Evolutionary conservation across 2,797 vertebrate species (phyloP).

Genomic region (Mormyrops boulengeri): DNA sequence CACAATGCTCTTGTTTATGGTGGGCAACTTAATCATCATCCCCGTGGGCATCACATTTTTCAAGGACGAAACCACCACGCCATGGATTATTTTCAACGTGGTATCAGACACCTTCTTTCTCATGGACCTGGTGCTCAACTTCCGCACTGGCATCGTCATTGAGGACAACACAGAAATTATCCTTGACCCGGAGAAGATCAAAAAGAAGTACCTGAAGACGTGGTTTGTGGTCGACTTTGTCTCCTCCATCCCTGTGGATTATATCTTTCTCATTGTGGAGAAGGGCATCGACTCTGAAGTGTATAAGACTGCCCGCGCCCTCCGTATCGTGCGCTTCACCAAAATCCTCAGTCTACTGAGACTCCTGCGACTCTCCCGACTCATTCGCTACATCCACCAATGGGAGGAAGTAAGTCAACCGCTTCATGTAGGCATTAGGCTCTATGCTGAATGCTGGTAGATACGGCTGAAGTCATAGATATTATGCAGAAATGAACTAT

Average conservation of each 20-base stretch:
- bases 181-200: constrained; percentile 89
- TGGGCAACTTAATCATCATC: constrained; percentile 97
- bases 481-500: background rate
- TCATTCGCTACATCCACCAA: constrained; percentile 94
- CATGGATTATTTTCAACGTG: constrained; percentile 98
- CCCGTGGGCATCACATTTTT: constrained; percentile 98
- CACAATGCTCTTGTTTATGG: constrained; percentile 97
- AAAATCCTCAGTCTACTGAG: constrained; percentile 91
- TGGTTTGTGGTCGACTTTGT: constrained; percentile 98
- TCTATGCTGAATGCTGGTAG: background rate
- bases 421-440: background rate
- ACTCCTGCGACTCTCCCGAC: constrained; percentile 82
- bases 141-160: constrained; percentile 91
- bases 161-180: constrained; percentile 98
- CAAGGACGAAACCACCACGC: constrained; percentile 91
- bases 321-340: constrained; percentile 92
- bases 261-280: constrained; percentile 97
- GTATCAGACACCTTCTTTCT: constrained; percentile 99
- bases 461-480: background rate
- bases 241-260: constrained; percentile 97
- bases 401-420: constrained; percentile 74
- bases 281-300: constrained; percentile 95
- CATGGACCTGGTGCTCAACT: constrained; percentile 94
- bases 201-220: constrained; percentile 88
- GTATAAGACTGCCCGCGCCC: constrained; percentile 90